A percentile compares a stretch with the other conserved stretches of the same genome.
phyloP scores from a whole-genome alignment of 2,113 vertebrate species.

The Todiramphus chloris region DNA sequence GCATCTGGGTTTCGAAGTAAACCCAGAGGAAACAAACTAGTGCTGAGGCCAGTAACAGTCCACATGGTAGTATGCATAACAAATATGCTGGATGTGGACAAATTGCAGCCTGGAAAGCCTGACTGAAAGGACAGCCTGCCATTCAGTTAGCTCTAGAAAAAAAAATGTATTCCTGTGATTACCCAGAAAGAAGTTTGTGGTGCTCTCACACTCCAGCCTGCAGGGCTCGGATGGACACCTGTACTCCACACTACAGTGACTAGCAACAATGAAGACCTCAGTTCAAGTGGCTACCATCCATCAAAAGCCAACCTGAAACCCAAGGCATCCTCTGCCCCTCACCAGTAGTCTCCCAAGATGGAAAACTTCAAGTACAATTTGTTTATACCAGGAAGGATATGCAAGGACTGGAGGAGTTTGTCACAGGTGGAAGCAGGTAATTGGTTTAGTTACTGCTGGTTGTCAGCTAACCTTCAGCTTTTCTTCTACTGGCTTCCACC shows the following conservation, averaged over 20 bases:
- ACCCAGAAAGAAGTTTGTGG: not conserved
- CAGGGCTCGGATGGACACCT: not conserved
- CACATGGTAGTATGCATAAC: not conserved
- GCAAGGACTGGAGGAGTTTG: not conserved
- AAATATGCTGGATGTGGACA: not conserved
- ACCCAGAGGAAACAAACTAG: not conserved
- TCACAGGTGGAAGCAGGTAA: not conserved
- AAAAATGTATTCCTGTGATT: not conserved
- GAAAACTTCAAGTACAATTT: not conserved
- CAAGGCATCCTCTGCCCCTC: not conserved
- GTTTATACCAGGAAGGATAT: not conserved
- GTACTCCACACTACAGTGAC: not conserved
- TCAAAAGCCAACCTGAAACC: not conserved
- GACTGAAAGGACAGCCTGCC: not conserved
- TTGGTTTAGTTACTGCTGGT: not conserved
- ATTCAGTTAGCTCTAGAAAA: not conserved
- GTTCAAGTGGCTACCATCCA: not conserved
- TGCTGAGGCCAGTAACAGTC: not conserved
- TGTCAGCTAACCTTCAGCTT: not conserved
- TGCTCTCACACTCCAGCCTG: not conserved
- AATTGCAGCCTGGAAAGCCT: not conserved
- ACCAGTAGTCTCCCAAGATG: not conserved
- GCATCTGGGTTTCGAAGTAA: not conserved
- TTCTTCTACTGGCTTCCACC: not conserved
- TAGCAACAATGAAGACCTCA: fast-evolving